phyloP scores from a whole-genome alignment of 2,113 vertebrate species.

The Cynocephalus volans region DNA sequence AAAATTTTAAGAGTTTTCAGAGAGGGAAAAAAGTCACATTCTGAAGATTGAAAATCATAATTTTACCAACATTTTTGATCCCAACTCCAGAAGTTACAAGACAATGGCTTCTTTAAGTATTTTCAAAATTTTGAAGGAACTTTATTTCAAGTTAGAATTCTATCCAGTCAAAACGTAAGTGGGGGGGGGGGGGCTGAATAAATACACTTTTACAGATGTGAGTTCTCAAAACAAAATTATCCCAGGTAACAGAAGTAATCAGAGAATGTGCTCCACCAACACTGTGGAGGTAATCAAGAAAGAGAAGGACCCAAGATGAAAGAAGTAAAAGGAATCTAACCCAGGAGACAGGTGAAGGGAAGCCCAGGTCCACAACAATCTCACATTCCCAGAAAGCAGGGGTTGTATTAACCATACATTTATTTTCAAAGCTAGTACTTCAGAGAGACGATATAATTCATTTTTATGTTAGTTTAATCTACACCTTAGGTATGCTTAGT shows the following conservation, averaged over 20 bases:
- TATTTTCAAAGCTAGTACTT: not conserved
- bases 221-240: not conserved
- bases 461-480: not conserved
- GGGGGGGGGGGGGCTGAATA: not conserved
- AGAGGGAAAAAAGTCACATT: not conserved
- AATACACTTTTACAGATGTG: not conserved
- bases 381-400: not conserved
- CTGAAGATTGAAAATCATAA: not conserved
- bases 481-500: not conserved
- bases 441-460: not conserved
- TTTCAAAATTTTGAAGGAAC: not conserved
- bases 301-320: not conserved
- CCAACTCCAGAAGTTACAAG: not conserved
- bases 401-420: not conserved
- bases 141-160: not conserved
- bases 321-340: not conserved
- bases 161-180: not conserved
- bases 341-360: not conserved
- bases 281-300: not conserved
- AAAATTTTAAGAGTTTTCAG: not conserved
- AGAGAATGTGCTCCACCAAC: not conserved
- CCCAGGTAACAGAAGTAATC: not conserved
- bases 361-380: not conserved
- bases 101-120: not conserved
- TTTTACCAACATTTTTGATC: not conserved